Conservation (phyloP, 2,888 invertebrate species). For the Linnaemya vulpina region DNA sequence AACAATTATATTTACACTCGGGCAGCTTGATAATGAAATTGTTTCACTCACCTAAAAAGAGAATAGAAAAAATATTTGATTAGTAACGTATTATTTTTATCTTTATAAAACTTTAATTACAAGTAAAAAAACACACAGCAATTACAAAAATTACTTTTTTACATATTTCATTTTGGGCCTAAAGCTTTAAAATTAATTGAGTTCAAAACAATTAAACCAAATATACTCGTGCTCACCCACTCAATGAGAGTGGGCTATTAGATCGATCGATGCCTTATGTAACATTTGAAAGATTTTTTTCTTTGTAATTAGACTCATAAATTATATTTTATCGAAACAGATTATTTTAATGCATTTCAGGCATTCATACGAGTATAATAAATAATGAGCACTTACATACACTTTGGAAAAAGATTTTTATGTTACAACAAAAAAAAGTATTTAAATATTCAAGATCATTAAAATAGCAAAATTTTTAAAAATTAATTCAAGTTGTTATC, state of each 20-base stretch:
- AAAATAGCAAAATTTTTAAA: too few relatives aligned
- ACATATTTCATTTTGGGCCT: slow-evolving; percentile 41
- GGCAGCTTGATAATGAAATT: neutral
- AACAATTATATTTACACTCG: neutral
- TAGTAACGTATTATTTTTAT: slow-evolving; percentile 38
- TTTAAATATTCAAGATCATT: neutral
- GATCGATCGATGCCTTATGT: slow-evolving; percentile 2
- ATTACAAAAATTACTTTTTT: slow-evolving; percentile 15
- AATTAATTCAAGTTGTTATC: too few relatives aligned
- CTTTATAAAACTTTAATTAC: slow-evolving; percentile 35
- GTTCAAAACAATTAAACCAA: slow-evolving; percentile 1
- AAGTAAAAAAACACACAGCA: slow-evolving; percentile 26
- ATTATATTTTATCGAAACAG: slow-evolving; percentile 52
- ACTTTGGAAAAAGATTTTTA: slow-evolving; percentile 13
- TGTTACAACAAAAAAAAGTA: neutral
- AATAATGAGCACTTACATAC: neutral
- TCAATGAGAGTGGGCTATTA: slow-evolving; percentile 22
- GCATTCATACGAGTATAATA: neutral
- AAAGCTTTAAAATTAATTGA: slow-evolving; percentile 31
- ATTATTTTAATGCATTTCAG: slow-evolving; percentile 50
- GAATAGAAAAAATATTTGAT: slow-evolving; percentile 20
- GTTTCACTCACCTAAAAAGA: slow-evolving; percentile 62
- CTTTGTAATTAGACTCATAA: slow-evolving; percentile 49
- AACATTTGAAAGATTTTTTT: slow-evolving; percentile 4
- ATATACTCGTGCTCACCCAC: slow-evolving; percentile 37